A percentile compares a stretch with the other conserved stretches of the same genome.
Evolutionary conservation across 2,797 vertebrate genomes (phyloP).

Genomic region (Clarias laeviceps): DNA sequence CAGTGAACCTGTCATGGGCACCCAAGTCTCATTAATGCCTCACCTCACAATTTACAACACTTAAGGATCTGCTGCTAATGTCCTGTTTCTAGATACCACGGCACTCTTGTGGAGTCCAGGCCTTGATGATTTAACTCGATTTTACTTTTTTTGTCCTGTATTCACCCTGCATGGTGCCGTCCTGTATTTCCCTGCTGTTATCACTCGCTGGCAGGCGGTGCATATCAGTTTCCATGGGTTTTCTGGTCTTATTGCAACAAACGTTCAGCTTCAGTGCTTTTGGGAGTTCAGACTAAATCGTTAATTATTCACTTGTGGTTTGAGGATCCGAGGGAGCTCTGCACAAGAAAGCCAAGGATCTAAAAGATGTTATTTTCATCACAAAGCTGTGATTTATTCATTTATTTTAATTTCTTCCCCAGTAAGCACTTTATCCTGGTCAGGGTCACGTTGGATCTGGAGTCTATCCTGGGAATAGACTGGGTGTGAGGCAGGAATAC

Average conservation of each 20-base stretch:
- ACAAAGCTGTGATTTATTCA: neutral
- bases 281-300: slow-evolving; percentile 6
- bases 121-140: no score
- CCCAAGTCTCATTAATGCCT: no score
- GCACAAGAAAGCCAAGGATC: neutral
- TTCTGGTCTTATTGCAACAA: slow-evolving; percentile 24
- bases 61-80: no score
- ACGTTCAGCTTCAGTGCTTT: neutral
- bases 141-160: neutral
- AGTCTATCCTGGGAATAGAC: neutral
- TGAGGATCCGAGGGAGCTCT: slow-evolving; percentile 13
- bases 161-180: neutral
- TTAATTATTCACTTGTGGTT: slow-evolving; percentile 24
- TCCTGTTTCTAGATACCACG: no score
- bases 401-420: neutral
- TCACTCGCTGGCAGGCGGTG: neutral
- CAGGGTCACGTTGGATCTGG: neutral
- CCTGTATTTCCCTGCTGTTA: neutral
- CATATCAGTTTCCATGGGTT: neutral
- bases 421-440: neutral
- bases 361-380: neutral
- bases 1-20: no score
- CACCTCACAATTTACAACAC: no score
- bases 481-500: neutral
- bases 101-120: no score